Base-by-base conservation (phyloP, 2,888 invertebrate genomes). In the Scelioninae gen. 2 region DNA sequence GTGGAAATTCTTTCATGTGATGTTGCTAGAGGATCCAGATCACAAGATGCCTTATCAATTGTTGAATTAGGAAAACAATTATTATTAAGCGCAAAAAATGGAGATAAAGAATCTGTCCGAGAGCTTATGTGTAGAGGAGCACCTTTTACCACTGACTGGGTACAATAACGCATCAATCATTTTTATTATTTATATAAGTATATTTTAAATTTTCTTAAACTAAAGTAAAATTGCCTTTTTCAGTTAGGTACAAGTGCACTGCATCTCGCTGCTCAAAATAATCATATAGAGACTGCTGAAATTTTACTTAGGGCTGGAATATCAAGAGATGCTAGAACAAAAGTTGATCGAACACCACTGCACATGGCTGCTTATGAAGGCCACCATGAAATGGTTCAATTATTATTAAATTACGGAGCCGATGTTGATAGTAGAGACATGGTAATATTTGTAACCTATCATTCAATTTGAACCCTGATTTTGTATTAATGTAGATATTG, bases 141-240 rank as follows among this genome's bases (percentile, higher is more conserved):
- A 46, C 96, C 96, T 19, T 96, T 97, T 82, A 94, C 94, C 7
- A 93, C 96, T 1, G 96, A 97, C 86, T 96, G 96, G 96, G 96
- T 96, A 87, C 43, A 18, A n/a, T n/a, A n/a, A n/a, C n/a, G 22
- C 7, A 31, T 31, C 22, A 31, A 31, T 7, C 2, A 31, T 9
- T 19, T 43, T 43, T 11, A 22, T 43, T 39, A 7, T 33, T 33
- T 5, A 22, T 5, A 22, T 22, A 22, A 22, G n/a, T n/a, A n/a
- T n/a, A n/a, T n/a, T n/a, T n/a, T n/a, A n/a, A n/a, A n/a, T n/a
- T n/a, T n/a, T n/a, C n/a, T n/a, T n/a, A n/a, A n/a, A n/a, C n/a
- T n/a, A 22, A 22, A 22, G 5, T 22, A 4, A 5, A 22, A 22
- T 22, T 22, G 11, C 28, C 35, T 15, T 33, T 84, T 81, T 72